Conservation (phyloP, 2,113 vertebrate genomes). For the Parus major region DNA sequence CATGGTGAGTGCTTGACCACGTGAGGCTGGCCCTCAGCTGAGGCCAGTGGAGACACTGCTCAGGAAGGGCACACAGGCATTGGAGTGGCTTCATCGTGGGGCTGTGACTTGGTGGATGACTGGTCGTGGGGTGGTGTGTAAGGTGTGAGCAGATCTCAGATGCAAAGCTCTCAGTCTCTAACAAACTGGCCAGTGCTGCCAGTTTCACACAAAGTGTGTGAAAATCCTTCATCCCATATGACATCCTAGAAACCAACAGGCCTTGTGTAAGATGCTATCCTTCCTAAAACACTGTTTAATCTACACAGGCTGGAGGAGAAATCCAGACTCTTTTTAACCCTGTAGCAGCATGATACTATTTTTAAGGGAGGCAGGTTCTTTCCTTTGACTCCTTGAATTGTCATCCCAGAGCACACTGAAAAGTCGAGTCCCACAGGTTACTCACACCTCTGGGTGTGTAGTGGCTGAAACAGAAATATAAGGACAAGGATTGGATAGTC, state of each 20-base stretch:
- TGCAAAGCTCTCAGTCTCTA: background rate
- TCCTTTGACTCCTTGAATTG: background rate
- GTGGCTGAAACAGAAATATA: background rate
- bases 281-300: background rate
- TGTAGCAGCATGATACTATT: accelerated
- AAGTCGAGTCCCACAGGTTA: background rate
- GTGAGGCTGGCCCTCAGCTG: background rate
- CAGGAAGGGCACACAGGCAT: background rate
- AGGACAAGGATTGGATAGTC: background rate
- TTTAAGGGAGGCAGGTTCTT: background rate
- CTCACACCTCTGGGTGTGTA: background rate
- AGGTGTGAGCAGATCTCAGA: background rate
- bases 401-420: background rate
- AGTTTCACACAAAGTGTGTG: background rate
- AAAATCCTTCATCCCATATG: background rate
- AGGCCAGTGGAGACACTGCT: background rate
- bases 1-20: constrained; percentile 49
- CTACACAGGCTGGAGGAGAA: background rate
- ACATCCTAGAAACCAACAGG: background rate
- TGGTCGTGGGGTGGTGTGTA: accelerated
- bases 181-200: background rate
- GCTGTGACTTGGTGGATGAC: background rate
- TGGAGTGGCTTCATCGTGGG: accelerated
- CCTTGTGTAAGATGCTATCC: background rate
- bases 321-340: background rate